phyloP scores from a whole-genome alignment of 2,888 invertebrate genomes.

The Tenthredo livida region DNA sequence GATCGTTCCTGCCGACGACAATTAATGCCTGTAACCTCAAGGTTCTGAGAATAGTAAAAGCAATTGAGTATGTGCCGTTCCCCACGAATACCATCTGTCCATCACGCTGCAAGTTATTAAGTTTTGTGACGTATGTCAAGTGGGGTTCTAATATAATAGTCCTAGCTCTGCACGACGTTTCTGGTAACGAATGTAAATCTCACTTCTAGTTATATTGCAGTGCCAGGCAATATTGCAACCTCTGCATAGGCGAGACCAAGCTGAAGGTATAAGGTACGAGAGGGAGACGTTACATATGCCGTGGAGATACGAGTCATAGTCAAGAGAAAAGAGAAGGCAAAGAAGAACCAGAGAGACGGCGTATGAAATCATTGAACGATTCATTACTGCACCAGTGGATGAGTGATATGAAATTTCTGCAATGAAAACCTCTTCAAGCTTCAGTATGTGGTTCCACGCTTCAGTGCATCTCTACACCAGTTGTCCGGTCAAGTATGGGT shows the following conservation, averaged over 20 bases:
- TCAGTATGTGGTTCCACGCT: background rate
- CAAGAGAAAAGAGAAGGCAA: background rate
- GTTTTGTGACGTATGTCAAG: conserved; percentile 41
- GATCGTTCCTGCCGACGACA: conserved; percentile 28
- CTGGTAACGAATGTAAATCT: conserved; percentile 46
- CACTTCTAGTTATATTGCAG: conserved; percentile 6
- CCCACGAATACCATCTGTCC: conserved; percentile 34
- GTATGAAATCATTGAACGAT: conserved; percentile 38
- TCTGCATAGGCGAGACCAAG: background rate
- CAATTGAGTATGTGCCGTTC: conserved; percentile 41
- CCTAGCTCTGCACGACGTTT: conserved; percentile 18
- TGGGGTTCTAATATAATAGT: conserved; percentile 38
- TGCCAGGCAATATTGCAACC: conserved; percentile 38
- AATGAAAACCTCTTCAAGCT: background rate
- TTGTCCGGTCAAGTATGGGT: background rate
- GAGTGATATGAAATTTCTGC: conserved; percentile 33
- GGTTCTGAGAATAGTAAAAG: conserved; percentile 31
- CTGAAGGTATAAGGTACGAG: background rate
- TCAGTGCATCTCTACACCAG: background rate
- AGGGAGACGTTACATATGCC: background rate
- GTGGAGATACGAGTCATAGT: background rate
- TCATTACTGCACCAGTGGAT: conserved; percentile 25
- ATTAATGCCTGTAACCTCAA: conserved; percentile 41
- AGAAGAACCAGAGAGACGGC: background rate
- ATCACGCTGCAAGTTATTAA: conserved; percentile 44